Conservation (phyloP, 1,140 invertebrate genomes). For the Lordiphosa collinella region DNA sequence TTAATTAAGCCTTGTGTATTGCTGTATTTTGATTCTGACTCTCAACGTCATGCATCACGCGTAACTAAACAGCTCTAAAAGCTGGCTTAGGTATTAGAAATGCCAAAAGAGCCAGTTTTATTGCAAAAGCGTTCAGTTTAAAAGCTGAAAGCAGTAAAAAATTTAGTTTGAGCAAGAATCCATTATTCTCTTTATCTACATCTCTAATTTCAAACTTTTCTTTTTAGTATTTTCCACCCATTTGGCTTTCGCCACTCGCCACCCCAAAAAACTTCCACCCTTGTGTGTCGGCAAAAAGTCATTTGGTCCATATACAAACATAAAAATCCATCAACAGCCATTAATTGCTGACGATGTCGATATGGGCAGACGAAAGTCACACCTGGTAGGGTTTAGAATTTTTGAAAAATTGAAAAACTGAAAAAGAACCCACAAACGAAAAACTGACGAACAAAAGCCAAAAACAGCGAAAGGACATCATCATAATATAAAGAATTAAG, state of each 20-base stretch:
- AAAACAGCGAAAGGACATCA: slow-evolving; percentile 73
- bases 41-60: no score
- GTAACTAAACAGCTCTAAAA: no score
- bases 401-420: slow-evolving; percentile 67
- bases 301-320: slow-evolving; percentile 65
- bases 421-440: neutral
- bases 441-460: slow-evolving; percentile 62
- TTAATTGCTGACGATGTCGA: slow-evolving; percentile 46
- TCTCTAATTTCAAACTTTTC: no score
- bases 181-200: no score
- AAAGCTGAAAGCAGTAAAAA: no score
- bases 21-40: no score
- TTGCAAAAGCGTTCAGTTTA: no score
- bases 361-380: slow-evolving; percentile 43
- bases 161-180: no score
- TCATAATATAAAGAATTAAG: slow-evolving; percentile 76
- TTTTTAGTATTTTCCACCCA: no score
- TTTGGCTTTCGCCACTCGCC: neutral
- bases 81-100: no score
- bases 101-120: no score
- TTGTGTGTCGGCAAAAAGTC: slow-evolving; percentile 14
- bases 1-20: no score
- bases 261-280: slow-evolving; percentile 33
- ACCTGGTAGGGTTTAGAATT: slow-evolving; percentile 55
- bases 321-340: slow-evolving; percentile 74